Evolutionary conservation across 2,888 invertebrate genomes (phyloP), one percentile per base, ranked within the genome.

Genomic region (Rhingia rostrata): DNA sequence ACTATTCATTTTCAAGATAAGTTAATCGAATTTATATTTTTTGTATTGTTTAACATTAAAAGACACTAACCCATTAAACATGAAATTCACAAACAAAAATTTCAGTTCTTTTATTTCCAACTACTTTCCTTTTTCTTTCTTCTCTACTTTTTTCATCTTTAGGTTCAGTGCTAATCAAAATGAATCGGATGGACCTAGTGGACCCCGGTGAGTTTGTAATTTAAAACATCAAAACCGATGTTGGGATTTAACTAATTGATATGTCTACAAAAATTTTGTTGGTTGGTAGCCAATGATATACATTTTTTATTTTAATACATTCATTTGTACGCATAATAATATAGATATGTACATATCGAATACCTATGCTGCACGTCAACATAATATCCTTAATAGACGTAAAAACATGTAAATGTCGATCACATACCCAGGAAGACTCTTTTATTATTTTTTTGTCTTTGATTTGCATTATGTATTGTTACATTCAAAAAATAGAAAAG

Each of bases 101-200:
- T 63, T 72, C 58, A 54, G 56, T 79, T 80, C 78, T 79, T 77
- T 83, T 78, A 67, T 86, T 86, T 87, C 86, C 77, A 81, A 86
- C 85, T 86, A 82, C 85, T 87, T 86, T 82, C 77, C 84, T 86
- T 79, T 87, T 87, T 87, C 86, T 86, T 86, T 86, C 87, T 88
- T 88, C 78, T 86, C 88, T 88, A 86, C 88, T 90, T 88, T 87
- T 89, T 87, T 90, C 88, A 88, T 87, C 89, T 90, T 85, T 89
- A 91, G 91, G 90, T 91, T 91, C 91, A 91, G 91, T 90, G 90
- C 91, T 87, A 91, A 91, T 89, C 89, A 90, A 89, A 90, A 88
- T 85, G 90, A 89, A 86, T 89, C 87, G 86, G 90, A 90, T 84
- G 88, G 88, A 87, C 87, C 89, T 39, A 89, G 87, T 86, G 90